Evolutionary conservation across 64 coral and sea anemone genomes (phyloP), one percentile per base, ranked within the genome.

Genomic region (Dendronephthya gigantea): DNA sequence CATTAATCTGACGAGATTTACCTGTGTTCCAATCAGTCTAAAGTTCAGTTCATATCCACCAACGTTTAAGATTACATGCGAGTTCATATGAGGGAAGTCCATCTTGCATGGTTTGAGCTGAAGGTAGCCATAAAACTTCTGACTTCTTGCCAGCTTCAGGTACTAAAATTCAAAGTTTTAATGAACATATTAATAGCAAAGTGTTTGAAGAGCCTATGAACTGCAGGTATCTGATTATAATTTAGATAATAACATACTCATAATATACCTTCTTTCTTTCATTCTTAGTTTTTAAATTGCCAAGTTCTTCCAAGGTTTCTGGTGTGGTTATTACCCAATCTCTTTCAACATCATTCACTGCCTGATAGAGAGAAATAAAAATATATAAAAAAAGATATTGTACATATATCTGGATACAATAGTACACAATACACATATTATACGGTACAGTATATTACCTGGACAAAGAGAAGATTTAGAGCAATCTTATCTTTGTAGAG

Each of bases 401-500:
- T n/a, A n/a, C n/a, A n/a, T n/a, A n/a, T n/a, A n/a, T n/a, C n/a
- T n/a, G n/a, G n/a, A n/a, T n/a, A n/a, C n/a, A n/a, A n/a, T n/a
- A n/a, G n/a, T n/a, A n/a, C n/a, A n/a, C n/a, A n/a, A n/a, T n/a
- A n/a, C n/a, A n/a, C n/a, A n/a, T n/a, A n/a, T n/a, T n/a, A n/a
- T n/a, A n/a, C n/a, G n/a, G n/a, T n/a, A n/a, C n/a, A n/a, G n/a
- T n/a, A n/a, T n/a, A n/a, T 68, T 90, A 92, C 93, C 90, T 96
- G 94, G 6, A 96, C 94, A 89, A 90, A 96, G 35, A 96, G 88
- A 33, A 96, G 83, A 84, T 96, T 96, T 88, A 96, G 88, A 41
- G 85, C 94, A 65, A 93, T 96, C 11, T 50, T 89, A 32, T 96
- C 88, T 17, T 90, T 83, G 40, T 90, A 68, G 19, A 96, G 85